phyloP scores from a whole-genome alignment of 2,797 vertebrate species.

The Melanotaenia maccullochi region DNA sequence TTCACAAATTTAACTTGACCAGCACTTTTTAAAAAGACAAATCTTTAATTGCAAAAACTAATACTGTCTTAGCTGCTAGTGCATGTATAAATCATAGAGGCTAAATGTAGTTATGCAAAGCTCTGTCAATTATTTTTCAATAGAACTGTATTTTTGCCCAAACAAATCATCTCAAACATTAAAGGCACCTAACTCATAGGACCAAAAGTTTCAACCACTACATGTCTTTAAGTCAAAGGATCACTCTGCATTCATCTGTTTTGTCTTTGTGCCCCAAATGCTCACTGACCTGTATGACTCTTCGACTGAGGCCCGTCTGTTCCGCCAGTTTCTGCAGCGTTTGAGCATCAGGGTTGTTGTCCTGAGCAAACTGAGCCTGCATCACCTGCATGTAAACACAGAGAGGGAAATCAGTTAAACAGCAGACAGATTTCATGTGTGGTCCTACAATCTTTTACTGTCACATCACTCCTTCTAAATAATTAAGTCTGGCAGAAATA shows the following conservation, averaged over 20 bases:
- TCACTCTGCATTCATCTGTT: neutral
- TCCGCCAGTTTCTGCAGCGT: conserved; percentile 93
- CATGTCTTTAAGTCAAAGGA: neutral
- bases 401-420: neutral
- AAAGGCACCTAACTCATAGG: neutral
- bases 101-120: neutral
- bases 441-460: neutral
- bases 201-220: neutral
- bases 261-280: neutral
- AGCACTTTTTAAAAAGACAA: neutral
- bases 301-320: conserved; percentile 94
- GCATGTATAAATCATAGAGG: neutral
- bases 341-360: conserved; percentile 94
- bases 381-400: conserved; percentile 85
- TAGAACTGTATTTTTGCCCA: neutral
- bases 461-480: neutral
- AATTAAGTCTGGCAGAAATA: neutral
- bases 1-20: neutral
- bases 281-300: conserved; percentile 93
- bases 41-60: neutral
- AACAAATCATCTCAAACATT: neutral
- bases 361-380: conserved; percentile 95
- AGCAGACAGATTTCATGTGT: conserved; percentile 3
- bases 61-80: neutral
- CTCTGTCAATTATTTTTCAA: neutral